Percentiles rank a stretch among this genome's conserved stretches.
Evolutionary conservation across 2,888 invertebrate genomes (phyloP).

Genomic region (Brenthis daphne): DNA sequence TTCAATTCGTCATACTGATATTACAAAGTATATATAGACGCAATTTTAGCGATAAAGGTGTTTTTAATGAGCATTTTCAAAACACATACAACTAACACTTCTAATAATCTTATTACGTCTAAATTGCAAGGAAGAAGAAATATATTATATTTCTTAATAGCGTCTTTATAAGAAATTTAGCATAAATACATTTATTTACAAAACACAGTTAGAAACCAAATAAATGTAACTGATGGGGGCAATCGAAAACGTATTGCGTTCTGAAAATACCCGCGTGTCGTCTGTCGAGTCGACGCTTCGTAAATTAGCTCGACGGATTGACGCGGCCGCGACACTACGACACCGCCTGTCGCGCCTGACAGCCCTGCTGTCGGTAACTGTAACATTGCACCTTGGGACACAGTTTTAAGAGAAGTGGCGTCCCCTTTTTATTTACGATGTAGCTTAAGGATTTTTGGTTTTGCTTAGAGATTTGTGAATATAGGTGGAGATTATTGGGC

Average conservation of each 20-base stretch:
- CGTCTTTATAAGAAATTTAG: neutral
- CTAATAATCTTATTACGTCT: no score
- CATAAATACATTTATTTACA: neutral
- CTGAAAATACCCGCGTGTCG: constrained; percentile 45
- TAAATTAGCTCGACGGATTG: constrained; percentile 51
- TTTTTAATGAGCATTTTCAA: no score
- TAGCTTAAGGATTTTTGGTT: constrained; percentile 1
- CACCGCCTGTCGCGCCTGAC: constrained; percentile 48
- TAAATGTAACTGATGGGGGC: constrained; percentile 33
- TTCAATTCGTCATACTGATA: no score
- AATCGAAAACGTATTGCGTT: constrained; percentile 43
- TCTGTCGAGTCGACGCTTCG: constrained; percentile 38
- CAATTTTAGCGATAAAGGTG: no score
- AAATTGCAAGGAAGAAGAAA: no score
- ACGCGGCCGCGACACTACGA: constrained; percentile 45
- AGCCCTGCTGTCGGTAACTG: constrained; percentile 22
- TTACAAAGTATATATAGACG: no score
- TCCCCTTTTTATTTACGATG: constrained; percentile 18
- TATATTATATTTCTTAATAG: no score
- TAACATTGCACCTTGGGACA: constrained; percentile 29
- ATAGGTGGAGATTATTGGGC: neutral
- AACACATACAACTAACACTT: no score
- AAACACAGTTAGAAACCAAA: constrained; percentile 5
- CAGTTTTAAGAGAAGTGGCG: constrained; percentile 22
- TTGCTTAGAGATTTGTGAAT: neutral